phyloP scores from a whole-genome alignment of 2,797 vertebrate species.

The Macropus fuliginosus region DNA sequence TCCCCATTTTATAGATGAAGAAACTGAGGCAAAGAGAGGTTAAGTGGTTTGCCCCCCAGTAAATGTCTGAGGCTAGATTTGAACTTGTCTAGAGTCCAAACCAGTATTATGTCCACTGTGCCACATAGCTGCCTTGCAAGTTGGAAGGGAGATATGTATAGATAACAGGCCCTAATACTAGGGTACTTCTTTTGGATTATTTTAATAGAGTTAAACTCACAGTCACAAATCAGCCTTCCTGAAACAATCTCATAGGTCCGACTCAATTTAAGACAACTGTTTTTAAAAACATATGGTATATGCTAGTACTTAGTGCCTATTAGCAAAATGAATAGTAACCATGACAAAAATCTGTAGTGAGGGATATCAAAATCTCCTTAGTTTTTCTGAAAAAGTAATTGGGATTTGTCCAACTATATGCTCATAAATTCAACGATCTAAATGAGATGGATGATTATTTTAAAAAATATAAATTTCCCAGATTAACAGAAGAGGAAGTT shows the following conservation, averaged over 20 bases:
- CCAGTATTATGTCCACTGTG: neutral
- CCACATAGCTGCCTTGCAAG: neutral
- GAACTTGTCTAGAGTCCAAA: neutral
- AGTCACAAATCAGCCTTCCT: neutral
- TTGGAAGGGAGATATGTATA: neutral
- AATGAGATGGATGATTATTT: too few relatives aligned
- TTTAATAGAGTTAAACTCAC: neutral
- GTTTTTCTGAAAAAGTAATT: neutral
- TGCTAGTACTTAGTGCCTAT: neutral
- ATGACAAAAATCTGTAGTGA: neutral
- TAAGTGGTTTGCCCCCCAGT: neutral
- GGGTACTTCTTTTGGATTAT: neutral
- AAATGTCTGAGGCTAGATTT: neutral
- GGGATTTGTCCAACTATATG: too few relatives aligned
- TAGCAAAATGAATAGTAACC: neutral
- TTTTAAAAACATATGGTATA: neutral
- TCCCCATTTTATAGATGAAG: neutral
- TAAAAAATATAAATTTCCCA: too few relatives aligned
- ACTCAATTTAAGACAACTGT: neutral
- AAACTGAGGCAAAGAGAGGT: neutral
- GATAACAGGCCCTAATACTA: neutral
- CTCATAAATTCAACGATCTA: too few relatives aligned
- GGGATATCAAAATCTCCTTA: neutral
- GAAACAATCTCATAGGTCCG: neutral
- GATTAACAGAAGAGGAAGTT: too few relatives aligned